phyloP scores from a whole-genome alignment of 2,797 vertebrate species.

The Melanotaenia pygmaea region DNA sequence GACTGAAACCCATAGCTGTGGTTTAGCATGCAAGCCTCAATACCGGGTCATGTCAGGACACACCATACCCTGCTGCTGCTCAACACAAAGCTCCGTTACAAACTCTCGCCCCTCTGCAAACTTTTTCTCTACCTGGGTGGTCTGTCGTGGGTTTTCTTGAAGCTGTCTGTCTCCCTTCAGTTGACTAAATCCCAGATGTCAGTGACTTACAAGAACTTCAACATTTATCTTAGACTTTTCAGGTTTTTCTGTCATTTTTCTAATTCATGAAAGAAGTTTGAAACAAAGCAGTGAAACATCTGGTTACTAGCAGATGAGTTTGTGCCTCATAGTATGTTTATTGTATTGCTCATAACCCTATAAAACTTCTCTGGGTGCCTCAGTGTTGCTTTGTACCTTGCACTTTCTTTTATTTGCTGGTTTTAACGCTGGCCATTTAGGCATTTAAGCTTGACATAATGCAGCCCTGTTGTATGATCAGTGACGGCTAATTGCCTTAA shows the following conservation, averaged over 20 bases:
- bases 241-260: constrained; percentile 27
- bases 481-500: constrained; percentile 62
- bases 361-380: constrained; percentile 52
- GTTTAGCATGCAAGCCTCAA: constrained; percentile 59
- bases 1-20: constrained; percentile 66
- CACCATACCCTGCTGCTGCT: constrained; percentile 61
- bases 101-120: constrained; percentile 45
- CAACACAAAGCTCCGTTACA: constrained; percentile 50
- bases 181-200: constrained; percentile 24
- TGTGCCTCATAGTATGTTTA: constrained; percentile 47
- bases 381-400: constrained; percentile 59
- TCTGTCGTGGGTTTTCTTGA: constrained; percentile 36
- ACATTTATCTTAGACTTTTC: constrained; percentile 20
- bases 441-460: constrained; percentile 69
- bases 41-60: constrained; percentile 67
- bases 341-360: constrained; percentile 48
- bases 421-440: constrained; percentile 74
- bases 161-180: constrained; percentile 28
- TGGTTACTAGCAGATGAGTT: constrained; percentile 33
- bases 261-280: constrained; percentile 8
- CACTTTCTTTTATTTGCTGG: constrained; percentile 55
- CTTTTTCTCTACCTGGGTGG: constrained; percentile 45
- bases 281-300: constrained; percentile 19
- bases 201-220: constrained; percentile 9
- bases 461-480: constrained; percentile 60